Conservation (phyloP, 1,140 invertebrate genomes). For the Heliconius eleuchia region DNA sequence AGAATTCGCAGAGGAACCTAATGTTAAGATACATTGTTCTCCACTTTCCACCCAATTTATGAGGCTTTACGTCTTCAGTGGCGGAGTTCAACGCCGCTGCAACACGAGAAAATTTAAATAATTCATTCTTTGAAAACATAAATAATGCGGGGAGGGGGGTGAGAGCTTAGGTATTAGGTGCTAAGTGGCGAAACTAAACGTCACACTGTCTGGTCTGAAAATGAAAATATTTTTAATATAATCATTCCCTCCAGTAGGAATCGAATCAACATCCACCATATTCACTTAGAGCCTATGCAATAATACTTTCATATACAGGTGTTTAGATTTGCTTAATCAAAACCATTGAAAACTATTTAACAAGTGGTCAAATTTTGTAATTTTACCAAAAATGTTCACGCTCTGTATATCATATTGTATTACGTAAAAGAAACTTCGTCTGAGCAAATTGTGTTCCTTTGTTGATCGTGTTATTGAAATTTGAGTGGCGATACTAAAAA, state of each 20-base stretch:
- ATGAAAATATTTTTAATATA: too few relatives aligned
- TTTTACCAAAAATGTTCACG: constrained; percentile 18
- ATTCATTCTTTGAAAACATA: too few relatives aligned
- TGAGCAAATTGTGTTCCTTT: background rate
- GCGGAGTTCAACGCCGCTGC: too few relatives aligned
- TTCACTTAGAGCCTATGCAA: background rate
- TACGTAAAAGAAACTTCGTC: constrained; percentile 12
- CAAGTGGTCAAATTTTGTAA: constrained; percentile 20
- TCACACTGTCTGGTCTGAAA: too few relatives aligned
- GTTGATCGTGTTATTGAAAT: constrained; percentile 7
- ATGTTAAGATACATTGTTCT: too few relatives aligned
- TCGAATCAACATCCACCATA: background rate
- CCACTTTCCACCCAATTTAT: too few relatives aligned
- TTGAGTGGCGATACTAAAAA: background rate
- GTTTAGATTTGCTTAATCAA: background rate
- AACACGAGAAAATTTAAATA: too few relatives aligned
- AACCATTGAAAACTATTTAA: background rate
- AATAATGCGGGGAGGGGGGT: too few relatives aligned
- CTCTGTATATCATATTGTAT: constrained; percentile 21
- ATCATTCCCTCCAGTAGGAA: background rate
- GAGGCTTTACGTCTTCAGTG: too few relatives aligned
- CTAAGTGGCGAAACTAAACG: too few relatives aligned
- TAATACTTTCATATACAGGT: background rate
- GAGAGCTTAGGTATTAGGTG: too few relatives aligned
- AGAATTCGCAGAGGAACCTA: too few relatives aligned